Base-by-base conservation (phyloP, 2,113 vertebrate species). In the Micronycteris hirsuta region DNA sequence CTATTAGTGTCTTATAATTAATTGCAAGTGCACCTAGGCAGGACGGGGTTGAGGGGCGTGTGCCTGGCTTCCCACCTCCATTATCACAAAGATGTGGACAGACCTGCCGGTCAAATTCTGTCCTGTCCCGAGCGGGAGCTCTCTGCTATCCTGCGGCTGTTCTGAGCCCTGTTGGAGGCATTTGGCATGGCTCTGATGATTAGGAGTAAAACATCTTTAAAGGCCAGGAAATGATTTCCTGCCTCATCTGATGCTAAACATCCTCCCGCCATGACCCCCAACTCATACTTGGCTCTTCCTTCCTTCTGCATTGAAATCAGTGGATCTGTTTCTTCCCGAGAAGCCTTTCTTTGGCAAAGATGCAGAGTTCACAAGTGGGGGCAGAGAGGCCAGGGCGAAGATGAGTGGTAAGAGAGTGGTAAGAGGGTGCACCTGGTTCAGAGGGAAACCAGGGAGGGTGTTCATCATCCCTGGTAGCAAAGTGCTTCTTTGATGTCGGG, bases 401-500 rank as follows among this genome's bases (percentile, higher is more conserved):
- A 31, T 16, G 20, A 58, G 22, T 26, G 12, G 22, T 43, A 31
- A 45, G 68, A 61, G 52, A 43, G n/a, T 22, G 45, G 82, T n/a
- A 41, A 7, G 65, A 90, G 67, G 58, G 56, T 61, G 49, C 41
- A 9, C 61, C 45, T 41, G 9, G 2, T 88, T 54, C 24, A 2
- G 41, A 78, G 96, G 80, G 96, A 97, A 95, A 96, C 89, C 31
- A 95, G 92, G 86, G 94, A 67, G 93, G 97, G 74, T 97, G 98
- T 97, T 97, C 95, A 96, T 97, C 91, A 24, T 80, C 96, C 96
- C 96, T 91, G 96, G 97, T 93, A 96, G 98, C 93, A 96, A 93
- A 91, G 93, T 89, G 95, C 91, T 94, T 94, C 96, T 98, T 98
- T 97, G 97, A 98, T 97, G 97, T 96, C 96, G 96, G 97, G 94